These are phyloP conservation scores for Delphinus delphis DNA, from an alignment of 2,113 vertebrate species.

Conservation along the genomic window DNA sequence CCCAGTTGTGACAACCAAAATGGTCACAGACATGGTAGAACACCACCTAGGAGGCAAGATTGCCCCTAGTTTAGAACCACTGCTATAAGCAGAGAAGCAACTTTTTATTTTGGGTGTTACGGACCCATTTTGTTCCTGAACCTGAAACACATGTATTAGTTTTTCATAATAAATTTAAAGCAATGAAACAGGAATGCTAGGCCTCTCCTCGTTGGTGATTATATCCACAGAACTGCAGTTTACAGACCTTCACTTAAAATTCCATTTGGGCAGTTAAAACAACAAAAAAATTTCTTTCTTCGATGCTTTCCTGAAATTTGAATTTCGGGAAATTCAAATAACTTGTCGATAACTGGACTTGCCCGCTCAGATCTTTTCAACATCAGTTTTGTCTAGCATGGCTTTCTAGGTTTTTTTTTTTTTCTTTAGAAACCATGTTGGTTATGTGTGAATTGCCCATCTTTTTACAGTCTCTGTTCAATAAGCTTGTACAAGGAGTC, in stretches of 20 bases:
- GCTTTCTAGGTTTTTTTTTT: neutral
- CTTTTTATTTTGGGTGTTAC: neutral
- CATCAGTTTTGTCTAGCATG: conserved; percentile 56
- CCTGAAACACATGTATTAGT: neutral
- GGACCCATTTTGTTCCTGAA: neutral
- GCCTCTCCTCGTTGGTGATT: neutral
- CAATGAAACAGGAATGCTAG: neutral
- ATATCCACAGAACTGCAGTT: neutral
- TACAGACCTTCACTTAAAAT: conserved; percentile 36
- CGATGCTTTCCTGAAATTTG: conserved; percentile 15
- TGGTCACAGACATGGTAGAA: neutral
- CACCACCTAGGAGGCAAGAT: neutral
- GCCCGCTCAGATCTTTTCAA: conserved; percentile 50
- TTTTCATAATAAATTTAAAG: neutral
- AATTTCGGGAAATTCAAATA: neutral
- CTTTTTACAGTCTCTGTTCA: conserved; percentile 33
- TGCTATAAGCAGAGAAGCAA: neutral
- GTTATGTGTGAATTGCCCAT: conserved; percentile 51
- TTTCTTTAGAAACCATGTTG: conserved; percentile 54
- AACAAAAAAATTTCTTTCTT: conserved; percentile 17
- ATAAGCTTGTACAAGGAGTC: conserved; percentile 49
- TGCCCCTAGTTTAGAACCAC: neutral
- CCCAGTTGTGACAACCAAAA: neutral
- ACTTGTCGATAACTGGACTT: conserved; percentile 18
- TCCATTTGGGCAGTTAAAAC: conserved; percentile 18